Conservation (phyloP, 1,140 invertebrate genomes). For the Orchestia grillus region DNA sequence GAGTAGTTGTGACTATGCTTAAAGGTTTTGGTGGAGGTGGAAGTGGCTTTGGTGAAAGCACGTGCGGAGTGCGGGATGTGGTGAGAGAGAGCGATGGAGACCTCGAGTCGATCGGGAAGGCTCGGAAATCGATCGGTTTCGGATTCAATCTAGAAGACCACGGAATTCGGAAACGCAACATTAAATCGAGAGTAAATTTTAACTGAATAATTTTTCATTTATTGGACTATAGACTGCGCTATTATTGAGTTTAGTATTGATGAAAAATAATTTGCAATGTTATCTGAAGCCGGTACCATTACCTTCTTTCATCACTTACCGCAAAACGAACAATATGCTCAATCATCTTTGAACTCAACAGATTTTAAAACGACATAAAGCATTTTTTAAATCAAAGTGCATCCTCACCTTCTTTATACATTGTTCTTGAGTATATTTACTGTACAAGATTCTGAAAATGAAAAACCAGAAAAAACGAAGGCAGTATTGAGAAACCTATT, state of each 20-base stretch:
- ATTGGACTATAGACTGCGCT: background rate
- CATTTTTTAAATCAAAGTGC: background rate
- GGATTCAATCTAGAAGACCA: conserved; percentile 27
- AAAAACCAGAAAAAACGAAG: background rate
- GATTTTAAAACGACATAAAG: background rate
- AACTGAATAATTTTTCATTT: background rate
- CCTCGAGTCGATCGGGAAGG: background rate
- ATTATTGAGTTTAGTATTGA: background rate
- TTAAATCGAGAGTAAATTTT: background rate
- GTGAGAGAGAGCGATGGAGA: conserved; percentile 40
- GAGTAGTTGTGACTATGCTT: background rate
- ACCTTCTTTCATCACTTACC: background rate
- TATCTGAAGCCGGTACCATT: background rate
- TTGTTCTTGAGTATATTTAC: background rate
- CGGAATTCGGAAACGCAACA: background rate
- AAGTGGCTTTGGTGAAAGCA: conserved; percentile 26
- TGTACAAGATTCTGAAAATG: background rate
- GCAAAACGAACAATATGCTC: background rate
- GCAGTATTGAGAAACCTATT: background rate
- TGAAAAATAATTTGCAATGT: background rate
- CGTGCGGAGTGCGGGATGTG: conserved; percentile 16
- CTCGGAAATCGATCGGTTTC: conserved; percentile 47
- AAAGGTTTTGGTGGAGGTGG: background rate
- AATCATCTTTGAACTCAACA: background rate
- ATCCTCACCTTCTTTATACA: background rate